A percentile compares a stretch with the other conserved stretches of the same genome.
phyloP scores from a whole-genome alignment of 2,888 invertebrate genomes.

The Troilus luridus region DNA sequence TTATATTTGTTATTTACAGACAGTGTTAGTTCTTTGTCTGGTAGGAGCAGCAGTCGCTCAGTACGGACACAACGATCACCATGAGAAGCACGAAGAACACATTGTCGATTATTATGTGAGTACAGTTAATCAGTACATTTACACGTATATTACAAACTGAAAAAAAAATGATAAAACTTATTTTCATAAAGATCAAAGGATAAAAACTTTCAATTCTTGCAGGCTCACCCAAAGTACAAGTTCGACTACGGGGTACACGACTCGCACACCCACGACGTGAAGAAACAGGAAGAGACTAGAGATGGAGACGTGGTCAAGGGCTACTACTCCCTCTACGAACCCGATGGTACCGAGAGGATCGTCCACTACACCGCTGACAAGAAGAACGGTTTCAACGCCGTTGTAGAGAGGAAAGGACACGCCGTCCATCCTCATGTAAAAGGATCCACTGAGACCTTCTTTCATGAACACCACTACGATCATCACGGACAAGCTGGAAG shows the following conservation, averaged over 20 bases:
- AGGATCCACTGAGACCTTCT: conserved; percentile 32
- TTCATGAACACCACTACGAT: background rate
- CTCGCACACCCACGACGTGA: conserved; percentile 63
- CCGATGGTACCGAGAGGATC: conserved; percentile 58
- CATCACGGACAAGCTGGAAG: background rate
- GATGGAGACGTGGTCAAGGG: conserved; percentile 55
- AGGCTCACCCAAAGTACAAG: conserved; percentile 66
- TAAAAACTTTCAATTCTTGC: background rate
- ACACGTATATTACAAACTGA: background rate
- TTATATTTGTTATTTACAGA: background rate
- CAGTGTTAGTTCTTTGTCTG: conserved; percentile 25
- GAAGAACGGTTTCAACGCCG: conserved; percentile 53
- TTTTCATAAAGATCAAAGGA: background rate
- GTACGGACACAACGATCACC: conserved; percentile 55
- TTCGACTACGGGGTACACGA: conserved; percentile 66
- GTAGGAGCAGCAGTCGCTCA: conserved; percentile 51
- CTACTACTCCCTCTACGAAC: conserved; percentile 57
- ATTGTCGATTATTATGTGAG: conserved; percentile 48
- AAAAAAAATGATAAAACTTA: background rate
- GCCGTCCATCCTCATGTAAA: background rate
- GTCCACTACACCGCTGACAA: conserved; percentile 61
- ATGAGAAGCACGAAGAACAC: conserved; percentile 38
- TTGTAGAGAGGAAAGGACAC: background rate
- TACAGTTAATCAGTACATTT: background rate
- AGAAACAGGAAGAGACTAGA: conserved; percentile 53